Conservation (phyloP, 2,888 invertebrate species). For the Tillus elongatus region DNA sequence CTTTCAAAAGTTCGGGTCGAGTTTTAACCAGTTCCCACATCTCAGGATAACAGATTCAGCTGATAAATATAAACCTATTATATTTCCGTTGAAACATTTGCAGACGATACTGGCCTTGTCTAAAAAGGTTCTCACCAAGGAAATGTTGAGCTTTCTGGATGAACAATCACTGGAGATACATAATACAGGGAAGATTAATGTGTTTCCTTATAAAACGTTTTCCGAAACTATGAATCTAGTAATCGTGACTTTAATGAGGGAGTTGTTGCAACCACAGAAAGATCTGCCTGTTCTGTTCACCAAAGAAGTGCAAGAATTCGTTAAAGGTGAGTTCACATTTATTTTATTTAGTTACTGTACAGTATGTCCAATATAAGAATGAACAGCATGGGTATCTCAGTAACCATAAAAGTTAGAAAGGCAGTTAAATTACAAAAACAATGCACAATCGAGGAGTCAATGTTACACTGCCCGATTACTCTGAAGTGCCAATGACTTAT, state of each 20-base stretch:
- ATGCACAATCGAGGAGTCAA: too few relatives aligned
- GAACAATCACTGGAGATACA: slow-evolving; percentile 75
- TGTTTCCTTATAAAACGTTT: slow-evolving; percentile 87
- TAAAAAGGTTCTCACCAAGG: slow-evolving; percentile 79
- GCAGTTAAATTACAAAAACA: too few relatives aligned
- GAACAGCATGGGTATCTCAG: too few relatives aligned
- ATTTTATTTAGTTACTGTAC: too few relatives aligned
- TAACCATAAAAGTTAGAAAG: too few relatives aligned
- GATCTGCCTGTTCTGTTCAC: slow-evolving; percentile 85
- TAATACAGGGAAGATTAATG: slow-evolving; percentile 55
- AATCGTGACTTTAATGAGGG: slow-evolving; percentile 82
- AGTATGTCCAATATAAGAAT: too few relatives aligned
- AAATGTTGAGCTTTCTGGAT: slow-evolving; percentile 66
- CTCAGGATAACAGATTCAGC: slow-evolving; percentile 68
- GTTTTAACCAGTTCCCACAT: slow-evolving; percentile 82
- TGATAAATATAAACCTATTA: slow-evolving; percentile 53
- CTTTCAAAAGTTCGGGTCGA: slow-evolving; percentile 86
- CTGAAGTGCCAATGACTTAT: too few relatives aligned
- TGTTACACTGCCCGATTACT: too few relatives aligned
- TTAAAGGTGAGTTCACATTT: slow-evolving; percentile 32
- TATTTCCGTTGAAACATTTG: slow-evolving; percentile 68
- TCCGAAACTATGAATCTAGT: slow-evolving; percentile 92
- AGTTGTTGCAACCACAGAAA: slow-evolving; percentile 81
- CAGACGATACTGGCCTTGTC: slow-evolving; percentile 71
- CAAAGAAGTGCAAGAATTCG: slow-evolving; percentile 68